Evolutionary conservation across 2,888 invertebrate genomes (phyloP).

Genomic region (Phyllotreta cruciferae): DNA sequence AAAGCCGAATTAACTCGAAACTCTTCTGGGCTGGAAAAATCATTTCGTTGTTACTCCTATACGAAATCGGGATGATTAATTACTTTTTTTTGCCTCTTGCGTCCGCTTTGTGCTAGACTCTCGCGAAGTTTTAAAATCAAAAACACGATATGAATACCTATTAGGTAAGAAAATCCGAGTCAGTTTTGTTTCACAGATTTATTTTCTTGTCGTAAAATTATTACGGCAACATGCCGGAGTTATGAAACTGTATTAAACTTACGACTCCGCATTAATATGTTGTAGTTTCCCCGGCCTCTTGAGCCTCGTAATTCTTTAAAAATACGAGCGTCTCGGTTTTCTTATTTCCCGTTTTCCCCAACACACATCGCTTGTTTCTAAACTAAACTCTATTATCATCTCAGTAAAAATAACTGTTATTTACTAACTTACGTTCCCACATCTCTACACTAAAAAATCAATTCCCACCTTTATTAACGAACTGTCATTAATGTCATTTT

Average conservation of each 20-base stretch:
- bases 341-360: too few species aligned
- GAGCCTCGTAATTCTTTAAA: too few species aligned
- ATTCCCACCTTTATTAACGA: too few species aligned
- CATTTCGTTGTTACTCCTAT: conserved; percentile 3
- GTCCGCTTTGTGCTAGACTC: not conserved
- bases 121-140: conserved; percentile 13
- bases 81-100: conserved; percentile 14
- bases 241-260: conserved; percentile 8
- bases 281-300: not conserved
- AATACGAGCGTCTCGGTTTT: too few species aligned
- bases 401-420: too few species aligned
- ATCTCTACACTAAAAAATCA: too few species aligned
- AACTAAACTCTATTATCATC: too few species aligned
- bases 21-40: conserved; percentile 6
- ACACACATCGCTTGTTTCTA: too few species aligned
- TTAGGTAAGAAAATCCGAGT: conserved; percentile 7
- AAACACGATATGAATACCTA: conserved; percentile 17
- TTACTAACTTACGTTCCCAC: too few species aligned
- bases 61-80: conserved; percentile 16
- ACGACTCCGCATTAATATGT: not conserved
- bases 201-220: conserved; percentile 15
- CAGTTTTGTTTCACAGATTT: not conserved
- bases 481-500: too few species aligned
- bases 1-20: conserved; percentile 11
- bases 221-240: conserved; percentile 7